A percentile compares a stretch with the other conserved stretches of the same genome.
phyloP scores from a whole-genome alignment of 2,888 invertebrate genomes.

The Metallyticus violacea region DNA sequence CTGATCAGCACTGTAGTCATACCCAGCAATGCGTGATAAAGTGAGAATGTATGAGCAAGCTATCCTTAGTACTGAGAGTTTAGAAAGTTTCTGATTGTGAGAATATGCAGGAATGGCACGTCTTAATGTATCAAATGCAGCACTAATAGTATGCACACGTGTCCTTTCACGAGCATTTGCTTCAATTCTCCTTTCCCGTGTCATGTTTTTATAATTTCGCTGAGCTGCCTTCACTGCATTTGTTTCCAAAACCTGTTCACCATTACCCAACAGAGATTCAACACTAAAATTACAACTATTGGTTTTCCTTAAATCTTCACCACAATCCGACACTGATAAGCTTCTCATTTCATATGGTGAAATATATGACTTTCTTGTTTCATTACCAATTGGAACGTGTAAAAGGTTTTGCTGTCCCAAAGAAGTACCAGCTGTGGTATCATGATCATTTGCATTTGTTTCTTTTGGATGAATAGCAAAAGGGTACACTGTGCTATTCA shows the following conservation, averaged over 20 bases:
- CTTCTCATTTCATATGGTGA: not conserved
- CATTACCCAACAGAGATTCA: constrained; percentile 21
- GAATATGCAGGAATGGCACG: constrained; percentile 86
- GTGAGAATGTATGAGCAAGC: constrained; percentile 92
- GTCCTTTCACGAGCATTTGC: constrained; percentile 92
- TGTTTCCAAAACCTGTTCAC: not conserved
- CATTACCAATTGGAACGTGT: not conserved
- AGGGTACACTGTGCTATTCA: not conserved
- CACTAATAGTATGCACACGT: constrained; percentile 92
- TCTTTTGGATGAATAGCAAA: not conserved
- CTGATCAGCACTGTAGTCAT: constrained; percentile 62
- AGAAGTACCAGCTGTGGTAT: not conserved
- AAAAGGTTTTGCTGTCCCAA: not conserved
- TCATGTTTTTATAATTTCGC: constrained; percentile 94
- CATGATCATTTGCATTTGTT: not conserved
- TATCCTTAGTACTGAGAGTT: constrained; percentile 86
- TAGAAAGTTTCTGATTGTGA: constrained; percentile 89
- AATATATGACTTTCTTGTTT: not conserved
- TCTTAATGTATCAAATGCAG: constrained; percentile 88
- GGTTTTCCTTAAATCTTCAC: not conserved
- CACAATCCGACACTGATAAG: not conserved
- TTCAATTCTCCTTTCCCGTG: constrained; percentile 85
- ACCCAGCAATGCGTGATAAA: constrained; percentile 71
- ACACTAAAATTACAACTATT: constrained; percentile 19
- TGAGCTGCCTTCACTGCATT: constrained; percentile 47